Conservation (phyloP, 2,888 invertebrate species). For the Orchestes rusci region DNA sequence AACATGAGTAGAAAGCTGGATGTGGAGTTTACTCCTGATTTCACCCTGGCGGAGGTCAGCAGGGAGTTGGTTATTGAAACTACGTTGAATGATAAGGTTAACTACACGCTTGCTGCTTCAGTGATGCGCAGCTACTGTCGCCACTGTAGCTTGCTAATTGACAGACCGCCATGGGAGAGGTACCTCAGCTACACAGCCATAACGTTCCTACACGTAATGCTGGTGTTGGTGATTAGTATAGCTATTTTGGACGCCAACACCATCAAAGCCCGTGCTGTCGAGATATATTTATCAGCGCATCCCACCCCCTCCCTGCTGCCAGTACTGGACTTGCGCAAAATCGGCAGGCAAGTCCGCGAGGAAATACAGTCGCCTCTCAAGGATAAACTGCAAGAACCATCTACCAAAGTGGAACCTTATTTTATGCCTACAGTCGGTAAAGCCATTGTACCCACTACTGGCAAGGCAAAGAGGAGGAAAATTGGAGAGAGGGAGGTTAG, state of each 20-base stretch:
- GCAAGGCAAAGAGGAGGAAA: slow-evolving; percentile 39
- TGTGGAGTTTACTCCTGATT: slow-evolving; percentile 84
- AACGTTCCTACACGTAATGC: slow-evolving; percentile 52
- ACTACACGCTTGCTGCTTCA: slow-evolving; percentile 64
- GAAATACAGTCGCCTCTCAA: slow-evolving; percentile 36
- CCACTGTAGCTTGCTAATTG: slow-evolving; percentile 60
- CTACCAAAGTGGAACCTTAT: too few relatives aligned
- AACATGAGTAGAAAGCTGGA: slow-evolving; percentile 72
- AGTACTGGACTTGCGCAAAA: slow-evolving; percentile 55
- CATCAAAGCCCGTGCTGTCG: slow-evolving; percentile 51
- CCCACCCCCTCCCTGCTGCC: slow-evolving; percentile 50
- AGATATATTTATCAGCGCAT: slow-evolving; percentile 41
- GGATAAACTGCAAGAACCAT: too few relatives aligned
- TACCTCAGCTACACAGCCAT: slow-evolving; percentile 57
- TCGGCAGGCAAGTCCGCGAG: slow-evolving; percentile 44
- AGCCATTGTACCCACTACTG: slow-evolving; percentile 39
- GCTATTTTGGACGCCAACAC: slow-evolving; percentile 67
- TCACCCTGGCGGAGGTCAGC: slow-evolving; percentile 68
- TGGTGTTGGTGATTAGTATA: slow-evolving; percentile 55
- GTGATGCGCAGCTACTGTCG: slow-evolving; percentile 55
- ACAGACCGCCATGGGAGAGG: slow-evolving; percentile 71
- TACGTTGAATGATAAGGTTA: slow-evolving; percentile 53
- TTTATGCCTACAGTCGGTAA: too few relatives aligned
- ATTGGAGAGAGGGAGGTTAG: slow-evolving; percentile 28
- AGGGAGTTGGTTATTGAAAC: slow-evolving; percentile 56